phyloP scores from a whole-genome alignment of 1,140 invertebrate genomes.

The Dysdera silvatica region DNA sequence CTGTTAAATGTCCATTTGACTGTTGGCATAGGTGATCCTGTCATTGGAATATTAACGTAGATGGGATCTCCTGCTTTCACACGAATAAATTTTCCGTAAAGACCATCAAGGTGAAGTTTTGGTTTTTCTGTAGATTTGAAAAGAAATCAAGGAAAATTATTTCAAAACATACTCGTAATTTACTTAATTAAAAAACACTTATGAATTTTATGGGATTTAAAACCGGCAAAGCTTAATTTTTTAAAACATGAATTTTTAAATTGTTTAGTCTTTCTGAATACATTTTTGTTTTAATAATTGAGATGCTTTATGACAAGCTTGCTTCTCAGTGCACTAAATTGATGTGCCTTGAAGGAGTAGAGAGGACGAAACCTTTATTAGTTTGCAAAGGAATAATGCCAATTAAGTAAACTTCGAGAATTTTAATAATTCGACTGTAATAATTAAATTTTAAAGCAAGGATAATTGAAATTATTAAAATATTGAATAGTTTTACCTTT shows the following conservation, averaged over 20 bases:
- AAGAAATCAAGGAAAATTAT: neutral
- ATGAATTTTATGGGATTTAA: neutral
- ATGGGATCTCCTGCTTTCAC: constrained; percentile 96
- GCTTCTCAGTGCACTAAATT: too few species aligned
- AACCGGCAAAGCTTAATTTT: neutral
- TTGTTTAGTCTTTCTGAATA: too few species aligned
- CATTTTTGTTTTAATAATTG: too few species aligned
- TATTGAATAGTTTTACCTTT: constrained; percentile 45
- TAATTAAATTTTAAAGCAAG: neutral
- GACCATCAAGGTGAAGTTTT: constrained; percentile 77
- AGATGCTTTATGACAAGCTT: too few species aligned
- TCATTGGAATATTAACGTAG: constrained; percentile 84
- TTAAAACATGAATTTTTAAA: too few species aligned
- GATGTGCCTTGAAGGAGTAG: too few species aligned
- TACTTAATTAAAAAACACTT: neutral
- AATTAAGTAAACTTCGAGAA: too few species aligned
- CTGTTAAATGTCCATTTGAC: constrained; percentile 83
- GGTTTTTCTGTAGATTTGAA: constrained; percentile 78
- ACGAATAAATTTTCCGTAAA: constrained; percentile 87
- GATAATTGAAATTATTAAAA: neutral
- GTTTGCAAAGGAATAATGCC: too few species aligned
- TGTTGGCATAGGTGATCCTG: constrained; percentile 84
- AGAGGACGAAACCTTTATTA: too few species aligned
- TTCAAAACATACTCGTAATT: neutral
- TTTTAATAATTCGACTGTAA: neutral